Evolutionary conservation across 2,888 invertebrate species (phyloP).

Genomic region (Thecocarcelia acutangulata): DNA sequence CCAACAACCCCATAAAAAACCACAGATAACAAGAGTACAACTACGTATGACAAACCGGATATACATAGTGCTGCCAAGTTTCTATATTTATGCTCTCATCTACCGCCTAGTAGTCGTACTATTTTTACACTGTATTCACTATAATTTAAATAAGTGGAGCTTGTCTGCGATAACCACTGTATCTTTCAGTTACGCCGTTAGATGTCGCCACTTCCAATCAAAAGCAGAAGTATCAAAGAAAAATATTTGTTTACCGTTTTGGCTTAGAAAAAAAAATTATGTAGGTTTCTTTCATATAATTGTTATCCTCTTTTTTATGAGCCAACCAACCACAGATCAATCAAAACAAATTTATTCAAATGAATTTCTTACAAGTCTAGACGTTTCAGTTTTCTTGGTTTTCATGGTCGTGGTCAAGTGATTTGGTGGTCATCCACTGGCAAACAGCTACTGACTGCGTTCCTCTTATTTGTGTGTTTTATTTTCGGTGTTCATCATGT

Average conservation of each 20-base stretch:
- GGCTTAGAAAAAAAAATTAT: background rate
- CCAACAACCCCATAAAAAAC: too few species aligned
- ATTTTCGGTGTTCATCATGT: constrained; percentile 39
- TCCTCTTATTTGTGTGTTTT: constrained; percentile 12
- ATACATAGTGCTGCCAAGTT: too few species aligned
- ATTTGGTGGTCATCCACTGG: constrained; percentile 46
- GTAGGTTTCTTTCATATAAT: background rate
- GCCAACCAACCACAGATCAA: constrained; percentile 47
- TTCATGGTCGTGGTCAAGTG: constrained; percentile 12
- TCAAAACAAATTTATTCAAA: constrained; percentile 54
- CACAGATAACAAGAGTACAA: too few species aligned
- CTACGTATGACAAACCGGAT: too few species aligned
- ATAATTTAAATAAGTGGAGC: too few species aligned
- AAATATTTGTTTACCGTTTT: background rate
- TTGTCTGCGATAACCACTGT: too few species aligned
- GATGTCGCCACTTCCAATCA: too few species aligned
- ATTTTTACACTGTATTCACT: too few species aligned
- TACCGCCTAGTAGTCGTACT: too few species aligned
- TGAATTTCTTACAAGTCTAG: constrained; percentile 70
- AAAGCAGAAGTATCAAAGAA: background rate
- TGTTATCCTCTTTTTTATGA: background rate
- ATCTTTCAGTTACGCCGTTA: too few species aligned
- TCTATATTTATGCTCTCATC: too few species aligned
- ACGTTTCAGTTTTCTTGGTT: constrained; percentile 49
- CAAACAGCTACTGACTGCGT: constrained; percentile 52